Evolutionary conservation across 2,888 invertebrate genomes (phyloP).

Genomic region (Chloromyia formosa): DNA sequence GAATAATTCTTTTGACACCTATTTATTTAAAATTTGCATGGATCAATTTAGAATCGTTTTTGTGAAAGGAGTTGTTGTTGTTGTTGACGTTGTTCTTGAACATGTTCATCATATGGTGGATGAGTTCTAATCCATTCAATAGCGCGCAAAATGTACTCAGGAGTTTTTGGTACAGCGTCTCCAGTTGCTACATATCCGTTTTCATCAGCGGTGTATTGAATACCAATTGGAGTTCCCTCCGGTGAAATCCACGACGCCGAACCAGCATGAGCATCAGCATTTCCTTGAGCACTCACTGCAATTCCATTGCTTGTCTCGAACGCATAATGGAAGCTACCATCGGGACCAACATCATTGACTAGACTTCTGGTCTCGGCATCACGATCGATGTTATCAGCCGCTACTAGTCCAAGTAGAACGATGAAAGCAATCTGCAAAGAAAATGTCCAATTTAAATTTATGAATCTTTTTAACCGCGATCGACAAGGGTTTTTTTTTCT

Average conservation of each 20-base stretch:
- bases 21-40: too few relatives aligned
- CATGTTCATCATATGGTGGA: slow-evolving; percentile 22
- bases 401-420: slow-evolving; percentile 32
- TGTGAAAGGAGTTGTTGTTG: slow-evolving; percentile 30
- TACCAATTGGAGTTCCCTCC: slow-evolving; percentile 58
- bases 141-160: slow-evolving; percentile 36
- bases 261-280: slow-evolving; percentile 8
- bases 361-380: slow-evolving; percentile 39
- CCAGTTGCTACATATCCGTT: slow-evolving; percentile 40
- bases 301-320: slow-evolving; percentile 40
- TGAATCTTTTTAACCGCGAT: background rate
- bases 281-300: slow-evolving; percentile 33
- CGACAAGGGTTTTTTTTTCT: background rate
- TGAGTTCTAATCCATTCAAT: slow-evolving; percentile 41
- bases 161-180: slow-evolving; percentile 30
- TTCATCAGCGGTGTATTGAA: slow-evolving; percentile 33
- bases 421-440: slow-evolving; percentile 21
- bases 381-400: slow-evolving; percentile 26
- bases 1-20: too few relatives aligned
- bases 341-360: slow-evolving; percentile 23
- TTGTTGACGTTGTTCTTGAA: background rate
- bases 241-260: slow-evolving; percentile 62
- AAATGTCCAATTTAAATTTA: slow-evolving; percentile 6
- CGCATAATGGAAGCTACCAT: slow-evolving; percentile 18
- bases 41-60: slow-evolving; percentile 17